phyloP scores from a whole-genome alignment of 2,797 vertebrate species.

The Melanotaenia nigrans region DNA sequence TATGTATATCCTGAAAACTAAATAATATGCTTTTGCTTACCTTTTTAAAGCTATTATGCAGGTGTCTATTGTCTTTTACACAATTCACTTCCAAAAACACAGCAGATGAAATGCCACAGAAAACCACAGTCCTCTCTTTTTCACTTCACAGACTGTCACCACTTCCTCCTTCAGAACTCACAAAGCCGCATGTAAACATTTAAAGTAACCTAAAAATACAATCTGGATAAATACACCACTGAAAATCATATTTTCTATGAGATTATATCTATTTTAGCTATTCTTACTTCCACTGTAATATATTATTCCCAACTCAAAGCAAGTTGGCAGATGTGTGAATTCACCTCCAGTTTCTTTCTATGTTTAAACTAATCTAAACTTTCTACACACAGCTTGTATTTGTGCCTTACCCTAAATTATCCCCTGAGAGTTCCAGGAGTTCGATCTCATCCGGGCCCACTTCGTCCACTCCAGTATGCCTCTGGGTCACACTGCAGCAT shows the following conservation, averaged over 20 bases:
- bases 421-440: conserved; percentile 79
- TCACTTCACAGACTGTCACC: neutral
- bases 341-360: neutral
- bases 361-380: neutral
- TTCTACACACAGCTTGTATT: neutral
- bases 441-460: conserved; percentile 86
- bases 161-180: conserved; percentile 51
- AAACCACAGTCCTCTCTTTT: conserved; percentile 41
- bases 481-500: conserved; percentile 87
- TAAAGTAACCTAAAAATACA: conserved; percentile 2
- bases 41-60: neutral
- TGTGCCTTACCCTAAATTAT: conserved; percentile 80
- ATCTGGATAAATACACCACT: neutral
- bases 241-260: neutral
- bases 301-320: neutral
- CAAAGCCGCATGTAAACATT: conserved; percentile 38
- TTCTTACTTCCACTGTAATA: neutral
- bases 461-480: conserved; percentile 80
- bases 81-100: neutral
- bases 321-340: neutral
- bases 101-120: conserved; percentile 15
- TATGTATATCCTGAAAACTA: neutral
- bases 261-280: neutral
- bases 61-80: neutral
- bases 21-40: too few species aligned